Percentiles rank a stretch among this genome's conserved stretches.
phyloP scores from a whole-genome alignment of 2,797 vertebrate species.

The Synaphobranchus kaupii region DNA sequence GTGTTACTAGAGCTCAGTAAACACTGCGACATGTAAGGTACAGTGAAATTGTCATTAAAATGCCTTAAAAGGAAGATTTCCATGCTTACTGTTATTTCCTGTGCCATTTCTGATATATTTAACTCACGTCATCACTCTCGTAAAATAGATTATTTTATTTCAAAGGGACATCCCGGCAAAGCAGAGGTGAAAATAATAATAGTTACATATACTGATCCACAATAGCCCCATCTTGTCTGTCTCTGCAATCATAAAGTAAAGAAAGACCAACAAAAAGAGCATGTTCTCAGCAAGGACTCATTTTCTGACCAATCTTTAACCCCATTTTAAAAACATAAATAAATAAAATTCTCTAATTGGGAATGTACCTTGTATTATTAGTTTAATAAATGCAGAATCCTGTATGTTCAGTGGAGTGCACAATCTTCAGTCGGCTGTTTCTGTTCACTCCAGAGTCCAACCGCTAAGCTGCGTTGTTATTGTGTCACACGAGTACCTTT shows the following conservation, averaged over 20 bases:
- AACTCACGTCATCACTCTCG: neutral
- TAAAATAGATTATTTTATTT: neutral
- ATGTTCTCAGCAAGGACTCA: neutral
- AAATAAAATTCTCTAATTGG: no score
- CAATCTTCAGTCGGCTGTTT: neutral
- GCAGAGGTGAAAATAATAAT: neutral
- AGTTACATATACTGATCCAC: neutral
- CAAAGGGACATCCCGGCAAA: neutral
- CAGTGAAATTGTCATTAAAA: neutral
- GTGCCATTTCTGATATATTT: neutral
- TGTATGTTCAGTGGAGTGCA: no score
- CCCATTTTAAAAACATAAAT: no score
- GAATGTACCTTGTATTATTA: no score
- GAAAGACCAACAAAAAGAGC: neutral
- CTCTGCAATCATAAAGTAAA: neutral
- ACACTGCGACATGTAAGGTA: neutral
- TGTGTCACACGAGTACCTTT: neutral
- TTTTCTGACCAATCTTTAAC: no score
- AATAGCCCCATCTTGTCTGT: neutral
- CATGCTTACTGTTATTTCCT: neutral
- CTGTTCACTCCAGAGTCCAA: neutral
- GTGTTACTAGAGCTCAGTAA: neutral
- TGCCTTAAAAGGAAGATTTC: neutral
- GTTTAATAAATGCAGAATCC: no score
- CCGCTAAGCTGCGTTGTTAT: no score